Evolutionary conservation across 2,888 invertebrate genomes (phyloP).

Genomic region (Petrolisthes cinctipes): DNA sequence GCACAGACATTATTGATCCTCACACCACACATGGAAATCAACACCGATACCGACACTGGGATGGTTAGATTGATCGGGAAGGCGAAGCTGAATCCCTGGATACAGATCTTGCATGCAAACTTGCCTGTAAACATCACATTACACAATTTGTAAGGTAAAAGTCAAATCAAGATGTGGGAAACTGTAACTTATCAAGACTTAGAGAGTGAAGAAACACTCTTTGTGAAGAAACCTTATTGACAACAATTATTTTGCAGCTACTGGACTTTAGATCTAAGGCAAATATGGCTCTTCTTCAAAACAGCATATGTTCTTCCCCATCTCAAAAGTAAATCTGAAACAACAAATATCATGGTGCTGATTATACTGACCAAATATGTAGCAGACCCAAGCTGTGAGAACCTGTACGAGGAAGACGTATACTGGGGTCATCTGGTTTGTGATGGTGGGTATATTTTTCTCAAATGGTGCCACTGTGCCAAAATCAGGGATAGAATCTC

Average conservation of each 20-base stretch:
- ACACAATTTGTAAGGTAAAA: too few relatives aligned
- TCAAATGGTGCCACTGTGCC: slow-evolving; percentile 82
- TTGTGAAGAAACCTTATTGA: too few relatives aligned
- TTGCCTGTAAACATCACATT: slow-evolving; percentile 75
- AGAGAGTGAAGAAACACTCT: too few relatives aligned
- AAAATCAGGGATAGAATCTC: slow-evolving; percentile 77
- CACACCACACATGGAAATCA: slow-evolving; percentile 89
- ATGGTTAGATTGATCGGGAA: slow-evolving; percentile 94
- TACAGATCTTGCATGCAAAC: slow-evolving; percentile 95
- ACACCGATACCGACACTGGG: slow-evolving; percentile 86
- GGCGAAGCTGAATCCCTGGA: slow-evolving; percentile 97
- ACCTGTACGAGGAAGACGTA: slow-evolving; percentile 86
- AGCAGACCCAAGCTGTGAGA: slow-evolving; percentile 86
- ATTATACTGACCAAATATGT: slow-evolving; percentile 80
- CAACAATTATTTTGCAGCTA: too few relatives aligned
- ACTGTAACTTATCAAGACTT: too few relatives aligned
- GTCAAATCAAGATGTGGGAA: too few relatives aligned
- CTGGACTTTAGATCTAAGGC: too few relatives aligned
- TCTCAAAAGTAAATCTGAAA: too few relatives aligned
- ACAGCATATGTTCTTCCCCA: too few relatives aligned
- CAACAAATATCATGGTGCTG: not conserved
- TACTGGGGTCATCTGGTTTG: slow-evolving; percentile 80
- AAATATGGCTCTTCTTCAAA: too few relatives aligned
- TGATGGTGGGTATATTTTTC: slow-evolving; percentile 80
- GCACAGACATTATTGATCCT: slow-evolving; percentile 87